Conservation (phyloP, 2,113 vertebrate species). For the Urocynchramus pylzowi region DNA sequence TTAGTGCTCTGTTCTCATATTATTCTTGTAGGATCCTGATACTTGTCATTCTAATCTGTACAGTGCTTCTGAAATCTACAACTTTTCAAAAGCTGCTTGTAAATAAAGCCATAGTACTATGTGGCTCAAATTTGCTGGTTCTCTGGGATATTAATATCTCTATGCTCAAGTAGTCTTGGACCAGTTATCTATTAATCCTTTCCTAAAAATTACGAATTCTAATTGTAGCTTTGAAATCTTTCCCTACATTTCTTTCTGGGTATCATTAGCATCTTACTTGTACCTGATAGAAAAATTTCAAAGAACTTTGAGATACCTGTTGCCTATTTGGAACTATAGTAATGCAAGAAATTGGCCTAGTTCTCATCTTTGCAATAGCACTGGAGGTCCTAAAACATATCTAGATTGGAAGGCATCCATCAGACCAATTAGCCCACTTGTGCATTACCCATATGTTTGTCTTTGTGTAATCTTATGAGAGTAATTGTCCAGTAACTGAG, state of each 20-base stretch:
- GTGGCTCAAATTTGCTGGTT: neutral
- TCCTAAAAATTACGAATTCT: neutral
- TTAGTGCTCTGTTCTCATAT: neutral
- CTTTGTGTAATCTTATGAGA: neutral
- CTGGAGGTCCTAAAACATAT: neutral
- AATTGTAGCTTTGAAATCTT: neutral
- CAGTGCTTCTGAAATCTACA: neutral
- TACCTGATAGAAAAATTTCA: neutral
- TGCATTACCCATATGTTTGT: neutral
- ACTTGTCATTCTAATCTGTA: neutral
- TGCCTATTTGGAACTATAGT: neutral
- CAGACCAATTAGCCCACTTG: neutral
- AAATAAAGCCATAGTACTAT: neutral
- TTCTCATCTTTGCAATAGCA: neutral
- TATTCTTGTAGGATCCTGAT: neutral
- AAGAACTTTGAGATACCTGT: neutral
- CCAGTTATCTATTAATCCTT: neutral
- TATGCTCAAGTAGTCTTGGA: neutral
- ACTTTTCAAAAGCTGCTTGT: neutral
- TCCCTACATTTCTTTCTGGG: neutral
- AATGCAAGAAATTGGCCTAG: neutral
- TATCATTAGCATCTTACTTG: neutral
- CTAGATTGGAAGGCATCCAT: neutral
- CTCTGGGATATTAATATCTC: neutral
- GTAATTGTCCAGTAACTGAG: neutral